These are phyloP conservation scores for Pangasius sanitwongsei DNA, from an alignment of 2,797 vertebrate species.

Conservation along the genomic window DNA sequence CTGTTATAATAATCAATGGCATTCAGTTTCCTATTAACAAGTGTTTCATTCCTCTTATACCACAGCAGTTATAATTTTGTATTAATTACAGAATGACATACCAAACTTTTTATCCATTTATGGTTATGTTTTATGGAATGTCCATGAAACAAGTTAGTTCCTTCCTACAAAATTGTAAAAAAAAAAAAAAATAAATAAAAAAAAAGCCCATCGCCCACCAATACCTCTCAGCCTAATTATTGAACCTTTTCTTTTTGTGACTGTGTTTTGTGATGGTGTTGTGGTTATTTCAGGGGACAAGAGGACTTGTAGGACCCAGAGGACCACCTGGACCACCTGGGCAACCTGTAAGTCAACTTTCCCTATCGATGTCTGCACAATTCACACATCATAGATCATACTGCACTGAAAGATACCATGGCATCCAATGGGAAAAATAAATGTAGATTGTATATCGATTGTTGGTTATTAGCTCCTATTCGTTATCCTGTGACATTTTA, in stretches of 20 bases:
- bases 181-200: no score
- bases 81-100: not conserved
- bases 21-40: not conserved
- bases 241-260: not conserved
- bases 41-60: not conserved
- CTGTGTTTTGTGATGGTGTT: constrained; percentile 16
- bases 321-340: constrained; percentile 82
- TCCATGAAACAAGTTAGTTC: not conserved
- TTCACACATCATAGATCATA: constrained; percentile 8
- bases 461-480: constrained; percentile 20
- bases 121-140: not conserved
- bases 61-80: not conserved
- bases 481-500: constrained; percentile 3
- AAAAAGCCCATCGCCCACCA: not conserved
- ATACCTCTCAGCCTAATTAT: not conserved
- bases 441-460: not conserved
- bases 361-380: constrained; percentile 41
- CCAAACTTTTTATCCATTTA: not conserved
- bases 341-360: constrained; percentile 75
- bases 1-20: not conserved
- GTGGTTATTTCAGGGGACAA: constrained; percentile 78
- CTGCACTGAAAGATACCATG: not conserved
- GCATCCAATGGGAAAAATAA: not conserved
- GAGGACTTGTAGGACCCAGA: constrained; percentile 85
- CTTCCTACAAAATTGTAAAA: not conserved